Evolutionary conservation across 2,797 vertebrate genomes (phyloP), one percentile per base, ranked within the genome.

Genomic region (Characodon lateralis): DNA sequence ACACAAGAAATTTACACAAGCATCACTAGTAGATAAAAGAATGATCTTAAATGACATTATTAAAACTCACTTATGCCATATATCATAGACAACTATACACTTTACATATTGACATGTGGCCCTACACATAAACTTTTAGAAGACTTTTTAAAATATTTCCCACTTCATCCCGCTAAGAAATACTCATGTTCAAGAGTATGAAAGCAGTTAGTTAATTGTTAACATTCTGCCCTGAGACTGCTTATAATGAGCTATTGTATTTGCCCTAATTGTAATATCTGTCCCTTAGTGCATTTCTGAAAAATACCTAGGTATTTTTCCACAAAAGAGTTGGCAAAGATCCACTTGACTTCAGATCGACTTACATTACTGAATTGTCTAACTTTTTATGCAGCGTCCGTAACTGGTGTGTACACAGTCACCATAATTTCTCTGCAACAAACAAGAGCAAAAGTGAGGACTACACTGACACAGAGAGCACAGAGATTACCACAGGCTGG

Each of bases 401-500:
- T 51, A 80, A 91, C 82, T 18, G 80, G 72, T 87, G 87, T 88
- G 88, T 87, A 79, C 77, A 84, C 31, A 56, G 82, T 82, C 58
- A n/a, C 80, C 75, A 73, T 83, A 8, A 78, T 80, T 86, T 87
- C 66, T 91, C 90, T 90, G 90, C 88, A 85, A 74, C 72, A 76
- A 28, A 43, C 20, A 1, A 12, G 58, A 50, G 85, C 46, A 12
- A 16, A 63, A 79, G 74, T 51, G 66, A 88, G 77, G 76, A 69
- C 73, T 58, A 80, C 65, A 1, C 79, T 20, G 74, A 76, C 77
- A 68, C 77, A 66, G 74, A 75, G 81, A 78, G 85, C 39, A 77
- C 55, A 70, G 83, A 87, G 85, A 86, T 87, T 76, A 46, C 73
- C 84, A 84, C 78, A 78, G 90, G 83, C 91, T 93, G 90, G 93